Evolutionary conservation across 2,113 vertebrate genomes (phyloP).

Genomic region (Apteryx mantelli): DNA sequence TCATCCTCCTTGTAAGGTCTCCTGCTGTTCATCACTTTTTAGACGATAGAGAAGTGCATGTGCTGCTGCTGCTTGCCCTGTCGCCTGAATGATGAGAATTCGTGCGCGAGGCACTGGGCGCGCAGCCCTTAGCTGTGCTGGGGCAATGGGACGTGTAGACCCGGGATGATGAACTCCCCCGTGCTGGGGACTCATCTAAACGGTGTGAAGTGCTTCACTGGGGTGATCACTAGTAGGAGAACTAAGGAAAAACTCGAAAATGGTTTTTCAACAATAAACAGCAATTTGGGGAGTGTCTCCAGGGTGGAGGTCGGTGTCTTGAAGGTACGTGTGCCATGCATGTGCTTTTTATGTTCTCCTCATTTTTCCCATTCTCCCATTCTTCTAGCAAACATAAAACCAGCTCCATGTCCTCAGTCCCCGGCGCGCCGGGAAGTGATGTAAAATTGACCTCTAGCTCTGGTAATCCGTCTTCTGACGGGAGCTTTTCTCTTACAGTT

Average conservation of each 20-base stretch:
- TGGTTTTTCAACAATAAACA: too few species aligned
- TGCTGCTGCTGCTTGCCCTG: not conserved
- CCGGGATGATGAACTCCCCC: not conserved
- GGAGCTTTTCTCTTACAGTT: conserved; percentile 79
- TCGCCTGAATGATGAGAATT: not conserved
- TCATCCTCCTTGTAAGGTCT: not conserved
- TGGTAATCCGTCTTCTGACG: not conserved
- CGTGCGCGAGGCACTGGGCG: not conserved
- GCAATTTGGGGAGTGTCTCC: not conserved
- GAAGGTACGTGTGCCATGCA: not conserved
- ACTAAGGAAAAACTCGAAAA: not conserved
- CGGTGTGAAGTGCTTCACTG: not conserved
- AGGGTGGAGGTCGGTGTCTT: not conserved
- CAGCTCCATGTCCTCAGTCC: not conserved
- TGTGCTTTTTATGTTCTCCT: not conserved
- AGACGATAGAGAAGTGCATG: not conserved
- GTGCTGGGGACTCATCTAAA: not conserved
- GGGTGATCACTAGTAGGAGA: not conserved
- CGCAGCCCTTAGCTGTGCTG: not conserved
- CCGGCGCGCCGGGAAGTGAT: not conserved
- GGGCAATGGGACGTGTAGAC: not conserved
- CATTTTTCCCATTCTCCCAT: not conserved
- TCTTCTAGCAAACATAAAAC: not conserved
- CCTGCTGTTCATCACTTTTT: not conserved
- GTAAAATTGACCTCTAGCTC: not conserved